phyloP scores from a whole-genome alignment of 2,888 invertebrate species.

The Autographa pulchrina region DNA sequence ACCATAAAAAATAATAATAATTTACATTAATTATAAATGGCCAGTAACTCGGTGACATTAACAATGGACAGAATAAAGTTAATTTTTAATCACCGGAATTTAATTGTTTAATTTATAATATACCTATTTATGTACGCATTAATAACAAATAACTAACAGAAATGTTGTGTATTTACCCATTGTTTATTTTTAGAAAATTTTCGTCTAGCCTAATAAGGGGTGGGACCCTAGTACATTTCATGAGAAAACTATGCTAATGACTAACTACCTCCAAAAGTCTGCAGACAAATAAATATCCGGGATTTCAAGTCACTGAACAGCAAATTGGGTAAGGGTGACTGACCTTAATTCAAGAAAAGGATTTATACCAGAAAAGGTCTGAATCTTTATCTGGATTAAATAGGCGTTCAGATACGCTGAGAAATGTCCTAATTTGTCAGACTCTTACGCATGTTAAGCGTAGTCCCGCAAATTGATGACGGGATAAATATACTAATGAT shows the following conservation, averaged over 20 bases:
- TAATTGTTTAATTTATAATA: too few species aligned
- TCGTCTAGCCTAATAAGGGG: background rate
- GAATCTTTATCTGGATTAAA: background rate
- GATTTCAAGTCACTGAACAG: background rate
- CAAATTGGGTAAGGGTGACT: background rate
- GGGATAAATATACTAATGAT: constrained; percentile 2
- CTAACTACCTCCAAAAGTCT: background rate
- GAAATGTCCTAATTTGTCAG: constrained; percentile 4
- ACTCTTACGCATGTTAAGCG: background rate
- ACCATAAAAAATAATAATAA: too few species aligned
- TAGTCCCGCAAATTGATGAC: background rate
- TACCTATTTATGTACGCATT: too few species aligned
- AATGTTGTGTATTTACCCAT: too few species aligned
- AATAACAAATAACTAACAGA: too few species aligned
- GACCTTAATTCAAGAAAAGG: background rate
- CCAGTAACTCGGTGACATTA: too few species aligned
- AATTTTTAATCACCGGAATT: too few species aligned
- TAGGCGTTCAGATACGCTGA: background rate
- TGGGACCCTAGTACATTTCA: background rate
- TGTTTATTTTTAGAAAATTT: background rate
- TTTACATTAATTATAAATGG: too few species aligned
- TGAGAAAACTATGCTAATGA: background rate
- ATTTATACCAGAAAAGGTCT: background rate
- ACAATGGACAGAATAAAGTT: too few species aligned
- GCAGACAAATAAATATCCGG: background rate